phyloP scores from a whole-genome alignment of 2,888 invertebrate species.

The Amphipyra tragopoginis region DNA sequence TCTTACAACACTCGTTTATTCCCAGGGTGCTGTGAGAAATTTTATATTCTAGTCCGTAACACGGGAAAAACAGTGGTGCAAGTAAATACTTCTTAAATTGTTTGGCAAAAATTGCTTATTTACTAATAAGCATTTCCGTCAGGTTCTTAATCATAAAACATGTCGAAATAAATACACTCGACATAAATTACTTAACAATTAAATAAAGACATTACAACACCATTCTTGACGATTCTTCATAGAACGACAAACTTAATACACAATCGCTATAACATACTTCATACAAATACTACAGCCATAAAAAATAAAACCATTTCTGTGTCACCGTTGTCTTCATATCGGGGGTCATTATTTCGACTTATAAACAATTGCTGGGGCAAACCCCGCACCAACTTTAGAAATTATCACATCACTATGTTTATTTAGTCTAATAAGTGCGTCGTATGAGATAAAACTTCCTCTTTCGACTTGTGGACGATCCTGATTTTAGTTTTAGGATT shows the following conservation, averaged over 20 bases:
- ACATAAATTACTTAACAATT: too few species aligned
- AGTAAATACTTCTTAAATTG: too few species aligned
- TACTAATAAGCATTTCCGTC: too few species aligned
- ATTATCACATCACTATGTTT: constrained; percentile 56
- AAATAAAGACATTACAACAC: too few species aligned
- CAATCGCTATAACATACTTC: neutral
- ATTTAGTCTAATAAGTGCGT: constrained; percentile 42
- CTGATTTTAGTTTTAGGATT: constrained; percentile 1
- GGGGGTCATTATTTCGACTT: constrained; percentile 59
- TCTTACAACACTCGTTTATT: too few species aligned
- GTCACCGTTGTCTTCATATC: constrained; percentile 3
- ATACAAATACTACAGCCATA: neutral
- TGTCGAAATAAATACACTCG: too few species aligned
- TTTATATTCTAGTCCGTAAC: too few species aligned
- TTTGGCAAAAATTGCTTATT: too few species aligned
- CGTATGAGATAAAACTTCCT: constrained; percentile 15
- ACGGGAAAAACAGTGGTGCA: too few species aligned
- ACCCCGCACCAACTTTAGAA: constrained; percentile 41
- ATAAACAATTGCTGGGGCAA: constrained; percentile 61
- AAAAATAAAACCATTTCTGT: constrained; percentile 10
- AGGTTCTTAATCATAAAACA: too few species aligned
- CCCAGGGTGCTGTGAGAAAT: too few species aligned
- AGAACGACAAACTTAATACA: neutral
- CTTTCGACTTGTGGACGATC: constrained; percentile 7
- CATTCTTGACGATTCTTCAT: too few species aligned